phyloP scores from a whole-genome alignment of 2,797 vertebrate species.

The Anguilla pacifica region DNA sequence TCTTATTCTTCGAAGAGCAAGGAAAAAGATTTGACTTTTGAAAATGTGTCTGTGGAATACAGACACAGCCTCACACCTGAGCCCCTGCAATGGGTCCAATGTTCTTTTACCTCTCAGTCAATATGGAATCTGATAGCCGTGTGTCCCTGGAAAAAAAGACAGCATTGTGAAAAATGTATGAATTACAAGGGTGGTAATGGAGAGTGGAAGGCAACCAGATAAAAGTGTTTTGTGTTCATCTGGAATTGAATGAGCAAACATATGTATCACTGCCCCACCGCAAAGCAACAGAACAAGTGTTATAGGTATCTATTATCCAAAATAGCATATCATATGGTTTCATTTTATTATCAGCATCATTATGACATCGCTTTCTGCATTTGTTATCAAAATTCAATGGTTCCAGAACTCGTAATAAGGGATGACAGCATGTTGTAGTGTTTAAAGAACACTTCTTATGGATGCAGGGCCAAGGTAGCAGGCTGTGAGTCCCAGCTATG shows the following conservation, averaged over 20 bases:
- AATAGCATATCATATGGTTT: neutral
- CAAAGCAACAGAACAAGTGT: neutral
- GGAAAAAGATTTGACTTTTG: constrained; percentile 53
- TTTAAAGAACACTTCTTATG: neutral
- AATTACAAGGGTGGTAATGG: constrained; percentile 22
- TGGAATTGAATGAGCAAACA: constrained; percentile 55
- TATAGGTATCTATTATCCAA: neutral
- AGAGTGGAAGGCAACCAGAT: constrained; percentile 56
- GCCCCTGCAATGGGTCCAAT: constrained; percentile 26
- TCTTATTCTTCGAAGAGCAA: neutral
- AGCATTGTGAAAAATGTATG: constrained; percentile 25
- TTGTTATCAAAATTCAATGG: neutral
- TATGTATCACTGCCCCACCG: neutral
- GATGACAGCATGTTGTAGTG: neutral
- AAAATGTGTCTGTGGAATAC: constrained; percentile 45
- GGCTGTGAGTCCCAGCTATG: neutral
- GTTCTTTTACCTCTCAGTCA: constrained; percentile 29
- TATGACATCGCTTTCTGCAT: neutral
- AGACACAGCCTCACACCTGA: constrained; percentile 26
- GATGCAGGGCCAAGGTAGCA: neutral
- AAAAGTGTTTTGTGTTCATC: constrained; percentile 44
- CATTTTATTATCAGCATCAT: neutral
- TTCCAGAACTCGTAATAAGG: neutral
- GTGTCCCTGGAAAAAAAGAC: constrained; percentile 27
- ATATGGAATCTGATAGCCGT: constrained; percentile 22